Evolutionary conservation across 2,888 invertebrate species (phyloP).

Genomic region (Megalurothrips usitatus): DNA sequence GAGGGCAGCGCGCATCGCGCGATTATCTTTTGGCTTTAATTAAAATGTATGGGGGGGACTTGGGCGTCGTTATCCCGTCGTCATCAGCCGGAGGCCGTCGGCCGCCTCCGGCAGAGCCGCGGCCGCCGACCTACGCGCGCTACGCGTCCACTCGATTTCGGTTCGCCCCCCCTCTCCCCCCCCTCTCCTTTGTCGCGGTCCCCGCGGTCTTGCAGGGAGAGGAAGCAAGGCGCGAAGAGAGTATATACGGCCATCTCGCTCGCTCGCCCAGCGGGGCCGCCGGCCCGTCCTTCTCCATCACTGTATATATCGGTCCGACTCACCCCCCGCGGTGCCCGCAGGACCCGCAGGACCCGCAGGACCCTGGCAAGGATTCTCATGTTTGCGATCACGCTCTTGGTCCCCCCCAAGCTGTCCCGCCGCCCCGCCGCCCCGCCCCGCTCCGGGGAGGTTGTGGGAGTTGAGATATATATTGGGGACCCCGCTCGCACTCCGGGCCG

Average conservation of each 20-base stretch:
- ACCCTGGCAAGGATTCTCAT: conserved; percentile 18
- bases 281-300: not conserved
- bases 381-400: conserved; percentile 1
- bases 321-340: not conserved
- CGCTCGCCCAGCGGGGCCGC: no score
- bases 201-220: no score
- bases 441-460: conserved; percentile 6
- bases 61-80: conserved; percentile 5
- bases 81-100: not conserved
- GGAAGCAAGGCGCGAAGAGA: no score
- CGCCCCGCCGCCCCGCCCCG: not conserved
- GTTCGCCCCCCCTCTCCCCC: no score
- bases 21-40: conserved; percentile 21
- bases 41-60: conserved; percentile 18
- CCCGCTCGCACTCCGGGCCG: conserved; percentile 5
- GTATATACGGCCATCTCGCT: not conserved
- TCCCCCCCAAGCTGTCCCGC: not conserved
- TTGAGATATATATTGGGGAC: conserved; percentile 26
- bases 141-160: no score
- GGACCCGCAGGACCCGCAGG: not conserved
- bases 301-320: not conserved
- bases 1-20: not conserved
- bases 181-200: no score
- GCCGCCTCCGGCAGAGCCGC: no score
- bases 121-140: no score